phyloP scores from a whole-genome alignment of 1,140 invertebrate genomes.

The Batillaria attramentaria region DNA sequence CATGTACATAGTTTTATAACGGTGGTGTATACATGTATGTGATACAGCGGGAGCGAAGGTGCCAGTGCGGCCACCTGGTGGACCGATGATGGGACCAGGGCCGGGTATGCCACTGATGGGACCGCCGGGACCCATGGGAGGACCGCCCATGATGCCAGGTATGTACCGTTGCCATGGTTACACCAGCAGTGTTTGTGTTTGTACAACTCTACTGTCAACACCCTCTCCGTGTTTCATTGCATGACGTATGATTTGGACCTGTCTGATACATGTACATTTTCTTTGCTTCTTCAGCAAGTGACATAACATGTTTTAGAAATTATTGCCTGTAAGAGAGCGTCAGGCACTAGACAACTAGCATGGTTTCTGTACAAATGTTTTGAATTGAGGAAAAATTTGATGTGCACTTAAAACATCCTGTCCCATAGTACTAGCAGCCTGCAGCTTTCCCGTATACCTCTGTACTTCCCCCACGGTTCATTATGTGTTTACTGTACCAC shows the following conservation, averaged over 20 bases:
- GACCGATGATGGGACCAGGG: conserved; percentile 44
- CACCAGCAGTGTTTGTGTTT: neutral
- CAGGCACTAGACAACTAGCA: too few relatives aligned
- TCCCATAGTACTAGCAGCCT: too few relatives aligned
- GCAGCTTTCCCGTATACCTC: too few relatives aligned
- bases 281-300: neutral
- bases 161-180: conserved; percentile 23
- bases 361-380: too few relatives aligned
- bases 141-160: conserved; percentile 82
- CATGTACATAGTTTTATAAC: neutral
- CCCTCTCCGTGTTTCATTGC: too few relatives aligned
- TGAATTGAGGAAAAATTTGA: too few relatives aligned
- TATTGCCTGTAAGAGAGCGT: neutral
- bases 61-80: neutral
- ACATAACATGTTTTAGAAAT: neutral
- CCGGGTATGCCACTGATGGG: conserved; percentile 69
- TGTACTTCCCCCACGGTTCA: too few relatives aligned
- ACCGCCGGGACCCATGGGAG: conserved; percentile 75
- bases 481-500: too few relatives aligned
- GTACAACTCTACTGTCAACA: too few relatives aligned
- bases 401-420: too few relatives aligned
- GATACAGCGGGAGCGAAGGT: neutral
- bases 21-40: neutral
- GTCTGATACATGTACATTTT: neutral
- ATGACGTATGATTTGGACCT: neutral